These are phyloP conservation scores for Coregonus clupeaformis DNA, from an alignment of 2,113 vertebrate genomes.

Conservation along the genomic window DNA sequence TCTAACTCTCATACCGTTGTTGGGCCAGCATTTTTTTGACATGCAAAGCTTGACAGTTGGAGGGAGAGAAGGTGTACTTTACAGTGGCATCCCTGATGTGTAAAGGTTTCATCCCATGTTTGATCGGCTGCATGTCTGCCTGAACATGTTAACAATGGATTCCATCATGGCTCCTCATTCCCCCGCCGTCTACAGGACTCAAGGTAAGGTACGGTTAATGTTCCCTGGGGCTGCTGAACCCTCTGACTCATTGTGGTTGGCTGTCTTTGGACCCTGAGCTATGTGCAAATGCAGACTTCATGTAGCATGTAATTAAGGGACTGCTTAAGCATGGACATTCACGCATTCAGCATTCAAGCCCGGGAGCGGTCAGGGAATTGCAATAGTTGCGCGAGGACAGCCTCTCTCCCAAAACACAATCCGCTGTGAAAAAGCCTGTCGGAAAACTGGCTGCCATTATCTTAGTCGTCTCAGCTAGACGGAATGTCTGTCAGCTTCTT, in stretches of 20 bases:
- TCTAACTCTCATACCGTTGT: conserved; percentile 1
- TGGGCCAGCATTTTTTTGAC: conserved; percentile 12
- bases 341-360: conserved; percentile 3
- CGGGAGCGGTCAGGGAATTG: conserved; percentile 11
- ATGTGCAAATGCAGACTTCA: conserved; percentile 23
- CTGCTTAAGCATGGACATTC: conserved; percentile 5
- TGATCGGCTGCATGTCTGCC: conserved; percentile 16
- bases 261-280: conserved; percentile 11
- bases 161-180: conserved; percentile 10
- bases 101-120: not conserved
- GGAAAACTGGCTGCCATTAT: conserved; percentile 9
- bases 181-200: not conserved
- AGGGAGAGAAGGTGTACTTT: not conserved
- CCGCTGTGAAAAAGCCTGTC: conserved; percentile 26
- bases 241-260: conserved; percentile 7
- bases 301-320: conserved; percentile 33
- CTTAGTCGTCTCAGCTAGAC: conserved; percentile 27
- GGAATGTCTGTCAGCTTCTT: conserved; percentile 41
- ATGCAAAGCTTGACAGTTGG: not conserved
- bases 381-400: conserved; percentile 6
- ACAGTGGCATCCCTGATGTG: too few species aligned
- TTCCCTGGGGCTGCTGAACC: conserved; percentile 19
- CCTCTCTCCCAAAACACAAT: conserved; percentile 17
- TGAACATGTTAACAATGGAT: conserved; percentile 32
- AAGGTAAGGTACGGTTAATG: not conserved